phyloP scores from a whole-genome alignment of 2,888 invertebrate species.

The Cyclophora albipunctata region DNA sequence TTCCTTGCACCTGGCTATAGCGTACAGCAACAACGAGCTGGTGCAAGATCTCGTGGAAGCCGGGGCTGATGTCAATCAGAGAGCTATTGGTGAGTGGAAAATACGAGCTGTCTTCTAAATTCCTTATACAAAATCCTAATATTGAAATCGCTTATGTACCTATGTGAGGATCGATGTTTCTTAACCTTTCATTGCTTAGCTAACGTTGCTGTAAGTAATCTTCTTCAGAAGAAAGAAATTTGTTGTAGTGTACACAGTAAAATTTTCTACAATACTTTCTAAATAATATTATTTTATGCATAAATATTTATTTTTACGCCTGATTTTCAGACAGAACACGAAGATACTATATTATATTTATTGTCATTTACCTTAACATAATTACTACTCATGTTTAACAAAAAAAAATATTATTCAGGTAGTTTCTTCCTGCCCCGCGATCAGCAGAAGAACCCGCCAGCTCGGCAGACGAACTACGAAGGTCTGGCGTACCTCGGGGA shows the following conservation, averaged over 20 bases:
- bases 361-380: not conserved
- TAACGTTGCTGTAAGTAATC: too few species aligned
- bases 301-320: too few species aligned
- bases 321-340: not conserved
- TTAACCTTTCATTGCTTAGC: too few species aligned
- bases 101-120: not conserved
- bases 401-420: constrained; percentile 44
- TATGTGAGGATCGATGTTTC: too few species aligned
- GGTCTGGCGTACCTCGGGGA: constrained; percentile 98
- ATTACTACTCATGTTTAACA: not conserved
- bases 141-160: too few species aligned
- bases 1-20: constrained; percentile 95
- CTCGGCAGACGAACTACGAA: constrained; percentile 93
- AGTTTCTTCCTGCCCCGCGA: constrained; percentile 97
- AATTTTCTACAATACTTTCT: too few species aligned
- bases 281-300: too few species aligned
- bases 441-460: constrained; percentile 87
- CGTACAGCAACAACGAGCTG: constrained; percentile 95
- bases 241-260: too few species aligned
- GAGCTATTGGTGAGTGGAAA: constrained; percentile 84
- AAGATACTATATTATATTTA: not conserved
- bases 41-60: constrained; percentile 94
- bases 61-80: constrained; percentile 92
- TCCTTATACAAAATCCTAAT: not conserved
- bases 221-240: too few species aligned